Percentiles rank a stretch among this genome's conserved stretches.
Evolutionary conservation across 2,797 vertebrate species (phyloP).

Genomic region (Phyllotis vaccarum): DNA sequence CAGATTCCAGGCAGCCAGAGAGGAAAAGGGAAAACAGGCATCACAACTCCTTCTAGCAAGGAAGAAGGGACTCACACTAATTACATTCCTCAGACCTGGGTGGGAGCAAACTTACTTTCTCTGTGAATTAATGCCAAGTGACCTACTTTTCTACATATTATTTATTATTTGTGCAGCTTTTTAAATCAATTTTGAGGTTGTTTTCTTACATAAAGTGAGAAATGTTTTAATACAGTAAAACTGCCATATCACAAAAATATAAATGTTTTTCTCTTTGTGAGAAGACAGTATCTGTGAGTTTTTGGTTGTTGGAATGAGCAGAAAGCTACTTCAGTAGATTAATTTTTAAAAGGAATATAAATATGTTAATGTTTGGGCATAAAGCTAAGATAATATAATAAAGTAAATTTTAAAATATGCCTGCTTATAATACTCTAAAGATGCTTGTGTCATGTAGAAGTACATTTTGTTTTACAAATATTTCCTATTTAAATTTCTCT

Average conservation of each 20-base stretch:
- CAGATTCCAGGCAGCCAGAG: not conserved
- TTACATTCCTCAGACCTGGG: conserved; percentile 16
- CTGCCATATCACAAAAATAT: conserved; percentile 7
- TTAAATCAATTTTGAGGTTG: conserved; percentile 54
- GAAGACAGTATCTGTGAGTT: conserved; percentile 60
- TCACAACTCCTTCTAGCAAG: not conserved
- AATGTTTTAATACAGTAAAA: conserved; percentile 70
- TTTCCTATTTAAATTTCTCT: conserved; percentile 68
- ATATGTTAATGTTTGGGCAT: conserved; percentile 58
- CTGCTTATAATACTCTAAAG: conserved; percentile 60
- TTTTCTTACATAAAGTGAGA: conserved; percentile 58
- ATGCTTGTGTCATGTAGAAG: conserved; percentile 61
- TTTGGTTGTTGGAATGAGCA: conserved; percentile 52
- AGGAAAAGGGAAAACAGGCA: not conserved
- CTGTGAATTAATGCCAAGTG: conserved; percentile 68
- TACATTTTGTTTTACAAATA: conserved; percentile 61
- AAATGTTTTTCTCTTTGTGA: conserved; percentile 60
- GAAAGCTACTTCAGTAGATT: conserved; percentile 51
- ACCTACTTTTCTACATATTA: conserved; percentile 69
- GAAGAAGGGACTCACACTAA: conserved; percentile 33
- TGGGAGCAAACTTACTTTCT: conserved; percentile 26
- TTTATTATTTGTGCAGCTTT: conserved; percentile 57
- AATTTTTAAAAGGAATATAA: conserved; percentile 66
- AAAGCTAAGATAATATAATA: conserved; percentile 73
- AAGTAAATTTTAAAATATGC: conserved; percentile 68